Evolutionary conservation across 2,888 invertebrate genomes (phyloP), one percentile per base, ranked within the genome.

Genomic region (Harmothoe impar): DNA sequence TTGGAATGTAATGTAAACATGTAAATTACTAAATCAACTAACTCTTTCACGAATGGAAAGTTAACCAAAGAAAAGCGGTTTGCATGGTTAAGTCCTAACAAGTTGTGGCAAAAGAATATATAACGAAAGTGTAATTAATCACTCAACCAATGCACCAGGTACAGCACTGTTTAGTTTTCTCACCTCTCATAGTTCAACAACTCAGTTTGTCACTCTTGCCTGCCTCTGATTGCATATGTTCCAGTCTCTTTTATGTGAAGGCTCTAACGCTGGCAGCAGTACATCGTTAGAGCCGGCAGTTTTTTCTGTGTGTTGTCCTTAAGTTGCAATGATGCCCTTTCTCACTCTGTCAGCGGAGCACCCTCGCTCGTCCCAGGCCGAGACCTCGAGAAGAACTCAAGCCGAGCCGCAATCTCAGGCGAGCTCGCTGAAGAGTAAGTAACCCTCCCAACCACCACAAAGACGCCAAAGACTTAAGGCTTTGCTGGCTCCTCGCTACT

Each of bases 241-340:
- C n/a, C 81, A 20, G 33, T 43, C 43, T 43, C 43, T 43, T 33
- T 81, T 81, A 81, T 81, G 81, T 81, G 35, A 35, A 15, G 35
- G 43, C 35, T 81, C 81, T 81, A 33, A 81, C 23, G 35, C n/a
- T 43, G 35, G 43, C 81, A 35, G 81, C 81, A 3, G 43, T 20
- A 3, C 81, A 33, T 17, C 5, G 35, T 81, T 81, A 81, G 81
- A 43, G 43, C 81, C 35, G 17, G n/a, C 62, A 20, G 43, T 31
- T 84, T 84, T 43, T n/a, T 86, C 54, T 54, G 25, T 86, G 86
- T 86, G 86, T 86, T 81, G 81, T 81, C 81, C 54, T 25, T 86
- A 86, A 86, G 86, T 86, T 86, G 86, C 86, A 56, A 86, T 86
- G 86, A 86, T 86, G 86, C 86, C 86, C 86, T 86, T 86, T 86